Evolutionary conservation across 2,797 vertebrate genomes (phyloP).

Genomic region (Acomys russatus): DNA sequence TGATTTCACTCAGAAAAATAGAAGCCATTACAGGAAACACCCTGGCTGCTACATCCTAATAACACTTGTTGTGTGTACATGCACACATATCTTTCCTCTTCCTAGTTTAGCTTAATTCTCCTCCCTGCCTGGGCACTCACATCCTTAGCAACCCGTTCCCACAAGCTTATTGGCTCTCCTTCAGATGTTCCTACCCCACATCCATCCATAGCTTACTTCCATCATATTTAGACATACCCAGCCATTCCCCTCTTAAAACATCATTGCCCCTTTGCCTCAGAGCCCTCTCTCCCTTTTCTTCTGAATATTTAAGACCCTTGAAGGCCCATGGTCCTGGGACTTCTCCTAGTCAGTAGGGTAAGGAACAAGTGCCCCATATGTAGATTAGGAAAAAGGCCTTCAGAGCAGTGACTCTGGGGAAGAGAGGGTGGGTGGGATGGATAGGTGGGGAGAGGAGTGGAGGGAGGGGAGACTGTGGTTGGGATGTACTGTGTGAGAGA

Average conservation of each 20-base stretch:
- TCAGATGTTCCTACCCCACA: not conserved
- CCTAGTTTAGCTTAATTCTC: not conserved
- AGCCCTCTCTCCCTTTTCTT: not conserved
- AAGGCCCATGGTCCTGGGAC: not conserved
- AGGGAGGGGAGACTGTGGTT: not conserved
- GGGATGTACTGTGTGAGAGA: not conserved
- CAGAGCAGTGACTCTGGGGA: not conserved
- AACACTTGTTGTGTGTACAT: not conserved
- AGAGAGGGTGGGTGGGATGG: not conserved
- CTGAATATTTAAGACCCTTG: not conserved
- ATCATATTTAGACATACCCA: not conserved
- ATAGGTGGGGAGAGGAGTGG: not conserved
- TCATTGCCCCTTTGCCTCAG: not conserved
- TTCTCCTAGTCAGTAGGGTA: not conserved
- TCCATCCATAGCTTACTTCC: not conserved
- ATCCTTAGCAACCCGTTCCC: not conserved
- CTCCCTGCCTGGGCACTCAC: not conserved
- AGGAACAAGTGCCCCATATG: not conserved
- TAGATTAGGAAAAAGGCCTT: not conserved
- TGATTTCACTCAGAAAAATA: constrained; percentile 64
- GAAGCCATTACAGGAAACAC: constrained; percentile 65
- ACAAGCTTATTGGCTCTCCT: not conserved
- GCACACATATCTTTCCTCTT: not conserved
- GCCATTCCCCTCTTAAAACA: not conserved
- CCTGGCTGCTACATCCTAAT: not conserved